Base-by-base conservation (phyloP, 2,888 invertebrate genomes). In the Agriopis leucophaearia region DNA sequence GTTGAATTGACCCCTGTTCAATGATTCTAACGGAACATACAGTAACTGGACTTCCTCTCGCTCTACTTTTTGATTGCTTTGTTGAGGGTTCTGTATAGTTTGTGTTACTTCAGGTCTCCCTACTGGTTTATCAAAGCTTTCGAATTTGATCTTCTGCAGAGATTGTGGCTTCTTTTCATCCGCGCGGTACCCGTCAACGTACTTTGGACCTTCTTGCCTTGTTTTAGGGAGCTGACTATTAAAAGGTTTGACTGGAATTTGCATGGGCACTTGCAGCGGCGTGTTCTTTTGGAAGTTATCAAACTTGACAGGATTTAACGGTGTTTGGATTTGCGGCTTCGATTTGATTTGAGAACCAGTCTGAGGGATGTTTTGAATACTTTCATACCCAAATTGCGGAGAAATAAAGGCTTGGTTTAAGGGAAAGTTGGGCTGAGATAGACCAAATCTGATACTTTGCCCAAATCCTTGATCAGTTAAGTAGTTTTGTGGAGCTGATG, bases 21-120 rank as follows among this genome's bases (percentile, higher is more conserved):
- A 85, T 0, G 96, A 95, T 80, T 98, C 97, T 35, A 97, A 94
- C 7, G 97, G 97, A 0, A 98, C 97, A 81, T 97, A 98, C 0
- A 98, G 91, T 45, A 97, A 86, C 81, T 97, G 97, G 0, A 97
- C 96, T 87, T 96, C 96, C 85, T 96, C 96, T 76, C 93, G 90
- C 83, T 95, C 94, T 1, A 84, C 74, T 78, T 89, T 91, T 12
- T 85, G 80, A 36, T 64, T 72, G 60, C 63, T 64, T 18, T 71
- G 67, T 51, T 69, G 71, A 40, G 60, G 45, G 40, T 64, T 69
- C 67, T 83, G 86, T 9, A 50, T 5, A 16, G 75, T 78, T 58
- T 79, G 74, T 10, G 80, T 66, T 55, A 78, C 67, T 72, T 87
- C 87, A 0, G 82, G 79, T 0, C 79, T 73, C 1, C 59, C n/a